A percentile compares a stretch with the other conserved stretches of the same genome.
phyloP scores from a whole-genome alignment of 2,113 vertebrate genomes.

The Hemichromis elongatus region DNA sequence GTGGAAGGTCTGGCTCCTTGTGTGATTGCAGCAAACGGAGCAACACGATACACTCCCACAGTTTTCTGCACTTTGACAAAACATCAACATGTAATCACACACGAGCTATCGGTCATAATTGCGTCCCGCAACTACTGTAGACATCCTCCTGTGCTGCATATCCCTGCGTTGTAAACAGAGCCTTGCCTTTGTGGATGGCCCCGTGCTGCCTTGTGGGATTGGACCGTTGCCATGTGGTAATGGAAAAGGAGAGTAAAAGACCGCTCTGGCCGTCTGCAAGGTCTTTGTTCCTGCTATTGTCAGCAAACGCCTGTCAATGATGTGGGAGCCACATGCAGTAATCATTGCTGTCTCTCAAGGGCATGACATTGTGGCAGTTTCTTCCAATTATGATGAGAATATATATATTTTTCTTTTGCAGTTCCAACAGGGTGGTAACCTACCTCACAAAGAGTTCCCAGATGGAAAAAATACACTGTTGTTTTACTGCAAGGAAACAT shows the following conservation, averaged over 20 bases:
- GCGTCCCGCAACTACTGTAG: constrained; percentile 31
- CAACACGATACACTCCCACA: constrained; percentile 21
- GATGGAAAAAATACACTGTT: background rate
- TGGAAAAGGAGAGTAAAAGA: constrained; percentile 52
- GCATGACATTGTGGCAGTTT: constrained; percentile 22
- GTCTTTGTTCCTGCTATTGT: constrained; percentile 54
- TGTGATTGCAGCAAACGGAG: constrained; percentile 8
- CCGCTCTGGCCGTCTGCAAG: constrained; percentile 29
- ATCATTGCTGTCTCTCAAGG: constrained; percentile 33
- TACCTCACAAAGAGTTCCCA: background rate
- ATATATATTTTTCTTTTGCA: background rate
- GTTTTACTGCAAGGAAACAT: background rate
- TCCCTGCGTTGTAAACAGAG: constrained; percentile 28
- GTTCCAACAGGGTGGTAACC: background rate
- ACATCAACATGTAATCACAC: constrained; percentile 29
- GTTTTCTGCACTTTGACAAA: constrained; percentile 33
- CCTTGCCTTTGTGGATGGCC: background rate
- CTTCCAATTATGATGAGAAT: background rate
- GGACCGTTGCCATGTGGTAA: constrained; percentile 54
- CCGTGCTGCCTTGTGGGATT: constrained; percentile 22
- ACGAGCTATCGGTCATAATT: constrained; percentile 6
- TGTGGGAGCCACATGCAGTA: background rate
- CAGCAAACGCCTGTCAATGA: constrained; percentile 26
- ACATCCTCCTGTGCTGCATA: constrained; percentile 13
- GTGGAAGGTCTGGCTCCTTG: constrained; percentile 1